Evolutionary conservation across 2,797 vertebrate genomes (phyloP), one percentile per base, ranked within the genome.

Genomic region (Chiroxiphia lanceolata): DNA sequence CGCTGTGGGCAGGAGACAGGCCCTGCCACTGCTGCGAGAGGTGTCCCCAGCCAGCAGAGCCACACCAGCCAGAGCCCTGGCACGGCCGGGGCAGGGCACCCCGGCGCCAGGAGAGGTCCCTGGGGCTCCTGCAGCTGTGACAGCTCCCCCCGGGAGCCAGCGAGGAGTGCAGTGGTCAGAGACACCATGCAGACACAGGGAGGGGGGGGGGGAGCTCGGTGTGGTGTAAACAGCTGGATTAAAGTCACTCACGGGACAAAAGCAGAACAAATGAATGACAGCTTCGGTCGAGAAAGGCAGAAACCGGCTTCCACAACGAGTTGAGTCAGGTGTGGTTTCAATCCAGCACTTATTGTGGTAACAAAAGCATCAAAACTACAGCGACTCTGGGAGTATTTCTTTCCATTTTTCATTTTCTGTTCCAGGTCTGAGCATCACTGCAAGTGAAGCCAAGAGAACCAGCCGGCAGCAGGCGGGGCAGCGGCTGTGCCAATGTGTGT

Each of bases 361-460:
- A n/a, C 5, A 3, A 33, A 65, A 47, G 20, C 10, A 4, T 36
- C 34, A 33, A 44, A 64, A 18, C 11, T 17, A 2, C 10, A 11
- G 27, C 5, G 25, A 12, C 11, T 42, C 19, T 23, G 18, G 56
- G 27, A 75, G n/a, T 31, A 21, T 6, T 70, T 31, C 40, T 34
- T 70, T 60, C 40, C 1, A 0, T 12, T 38, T 18, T 36, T 14
- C 23, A 1, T n/a, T 56, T 70, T 50, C 40, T 56, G 74, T 13
- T 22, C 16, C 10, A 9, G 16, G 26, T 14, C 31, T 5, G 16
- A 50, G 53, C 1, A 11, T 40, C 18, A 7, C 5, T 3, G 3
- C 0, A 2, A 48, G 50, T 14, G 11, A 25, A 79, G 20, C 54
- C 60, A 11, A 42, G 60, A 0, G 11, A 47, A 5, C 3, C 1